Base-by-base conservation (phyloP, 2,888 invertebrate species). In the Eupithecia pulchellata region DNA sequence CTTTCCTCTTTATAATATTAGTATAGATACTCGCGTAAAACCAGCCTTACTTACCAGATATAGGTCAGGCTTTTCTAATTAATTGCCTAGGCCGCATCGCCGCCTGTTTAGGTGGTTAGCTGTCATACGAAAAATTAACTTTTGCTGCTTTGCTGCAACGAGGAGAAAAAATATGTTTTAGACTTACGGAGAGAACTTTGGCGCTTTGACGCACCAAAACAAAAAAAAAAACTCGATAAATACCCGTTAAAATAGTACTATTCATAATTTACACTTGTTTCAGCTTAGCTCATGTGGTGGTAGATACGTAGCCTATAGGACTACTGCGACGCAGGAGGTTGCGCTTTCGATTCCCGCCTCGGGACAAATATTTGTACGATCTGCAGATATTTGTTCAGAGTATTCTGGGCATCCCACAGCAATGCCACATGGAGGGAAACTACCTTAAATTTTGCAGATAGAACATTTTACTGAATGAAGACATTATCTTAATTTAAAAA, bases 51-150 rank as follows among this genome's bases (percentile, higher is more conserved):
- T 34, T 36, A 32, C 36, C 20, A 39, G 20, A 69, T 64, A 67
- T 73, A 61, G 72, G 72, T 64, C 69, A 69, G 60, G 39, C 72
- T 66, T 68, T 64, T 61, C 69, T 72, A 72, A 72, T 69, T 72
- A 69, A 72, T 69, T 72, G 67, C 55, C 61, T 61, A 61, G 34
- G 57, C 64, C 65, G 57, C 66, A 72, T 69, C 34, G 67, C 52
- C 66, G 47, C 11, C 58, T 65, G 72, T 66, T 72, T 68, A 69
- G 66, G 62, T 63, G 65, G 61, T 62, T 72, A 63, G 52, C 64
- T 60, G 52, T 58, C 36, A 60, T 20, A 39, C 32, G 60, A 65
- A 36, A 65, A 55, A 65, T 55, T 55, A 55, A 55, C 52, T 6
- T 58, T 29, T 47, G 32, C 60, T 58, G 32, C 29, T 57, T 58